Evolutionary conservation across 1,140 invertebrate genomes (phyloP), one percentile per base, ranked within the genome.

Genomic region (Ganaspis sp.): DNA sequence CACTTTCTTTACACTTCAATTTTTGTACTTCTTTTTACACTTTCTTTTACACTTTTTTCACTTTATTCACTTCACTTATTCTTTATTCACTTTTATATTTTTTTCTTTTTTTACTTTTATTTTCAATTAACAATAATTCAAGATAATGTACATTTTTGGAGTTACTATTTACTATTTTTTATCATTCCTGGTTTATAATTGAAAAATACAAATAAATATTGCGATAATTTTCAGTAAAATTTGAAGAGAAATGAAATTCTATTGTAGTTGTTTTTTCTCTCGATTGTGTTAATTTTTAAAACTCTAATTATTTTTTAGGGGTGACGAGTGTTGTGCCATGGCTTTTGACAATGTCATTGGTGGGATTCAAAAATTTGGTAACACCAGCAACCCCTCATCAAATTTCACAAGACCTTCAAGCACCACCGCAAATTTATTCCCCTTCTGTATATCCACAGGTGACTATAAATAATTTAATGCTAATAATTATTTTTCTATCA

Each of bases 301-400:
- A 72, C 21, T 58, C 58, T 73, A 54, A 9, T 45, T 29, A 29
- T 69, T 73, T 77, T 74, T 23, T 70, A 91, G 90, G 83, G 71
- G 90, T 90, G 85, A 83, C 83, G 49, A 88, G 81, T 71, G 73
- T 88, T 17, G 49, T 88, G 49, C 89, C 89, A 53, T 89, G 88
- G 87, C 69, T 91, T 37, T n/a, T 91, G 45, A 89, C 90, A 12
- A 90, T 90, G 88, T 91, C 88, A 12, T 78, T 91, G 9, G 58
- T 91, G n/a, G 86, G 87, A 15, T 74, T 87, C 8, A 85, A 85
- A 64, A 82, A 90, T 64, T 84, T 87, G n/a, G 83, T 82, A 1
- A 82, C 83, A 71, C 83, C 89, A 15, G 76, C 78, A 23, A 76
- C 72, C 2, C 77, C 83, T 12, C 73, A 77, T 9, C 79, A 82